Base-by-base conservation (phyloP, 2,888 invertebrate species). In the Tryphoninae sp. region DNA sequence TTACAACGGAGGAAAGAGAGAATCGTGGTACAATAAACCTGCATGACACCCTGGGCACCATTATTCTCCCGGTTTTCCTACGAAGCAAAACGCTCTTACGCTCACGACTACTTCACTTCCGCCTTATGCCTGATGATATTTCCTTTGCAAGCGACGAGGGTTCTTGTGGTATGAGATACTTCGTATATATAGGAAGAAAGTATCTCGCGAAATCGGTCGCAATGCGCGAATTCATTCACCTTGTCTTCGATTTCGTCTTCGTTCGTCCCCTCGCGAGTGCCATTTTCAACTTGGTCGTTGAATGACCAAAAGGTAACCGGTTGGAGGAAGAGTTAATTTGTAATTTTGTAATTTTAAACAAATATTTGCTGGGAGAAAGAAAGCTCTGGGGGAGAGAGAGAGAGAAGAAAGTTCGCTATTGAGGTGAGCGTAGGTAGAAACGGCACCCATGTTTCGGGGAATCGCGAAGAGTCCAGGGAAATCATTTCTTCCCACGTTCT, bases 11-110 rank as follows among this genome's bases (percentile, higher is more conserved):
- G 62, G 16, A 9, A 11, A 55, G 42, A 42, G 42, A 33, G 59
- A 69, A 76, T 73, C 72, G 80, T 9, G 53, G 61, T 67, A 55
- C 72, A 62, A 80, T 82, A 81, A 88, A 84, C 62, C 33, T 53
- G 51, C 74, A 81, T 62, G 49, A 71, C 76, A 64, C 82, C 71
- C 80, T 73, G 73, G 81, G 82, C 82, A 23, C 76, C 80, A 80
- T 86, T 84, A 80, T 84, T 82, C 83, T 26, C 1, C n/a, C 13
- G 40, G 42, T 69, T 23, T 45, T 33, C 33, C 71, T 76, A 76
- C 58, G 51, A 49, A 71, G 59, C 59, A 72, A 40, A 49, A 33
- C 33, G 33, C 33, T 33, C 33, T 61, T 59, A 51, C 13, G 40
- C 53, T 67, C 22, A 22, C 22, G 42, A 22, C 42, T 58, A 22